Base-by-base conservation (phyloP, 2,797 vertebrate genomes). In the Acanthurus leucopareius region DNA sequence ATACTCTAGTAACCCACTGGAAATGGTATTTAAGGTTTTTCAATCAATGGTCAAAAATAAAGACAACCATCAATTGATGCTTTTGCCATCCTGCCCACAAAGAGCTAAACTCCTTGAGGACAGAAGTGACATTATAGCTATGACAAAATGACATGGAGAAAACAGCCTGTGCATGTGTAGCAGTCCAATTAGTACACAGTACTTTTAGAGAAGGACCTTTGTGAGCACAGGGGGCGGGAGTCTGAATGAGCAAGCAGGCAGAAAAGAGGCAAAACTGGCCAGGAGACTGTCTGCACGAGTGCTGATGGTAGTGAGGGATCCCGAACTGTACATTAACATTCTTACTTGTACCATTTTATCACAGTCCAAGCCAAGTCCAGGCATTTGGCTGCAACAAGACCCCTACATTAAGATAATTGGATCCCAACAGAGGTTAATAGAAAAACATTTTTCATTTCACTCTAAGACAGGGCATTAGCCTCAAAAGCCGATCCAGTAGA, bases 391-490 rank as follows among this genome's bases (percentile, higher is more conserved):
- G 62, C 74, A 80, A 74, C 4, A 0, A 69, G 62, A 82, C 74
- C 77, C 82, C 52, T 74, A 82, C 81, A 86, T 92, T 89, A 92
- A 84, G 69, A 65, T 90, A 89, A 93, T 84, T 89, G 91, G 75
- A 86, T 90, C 84, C 80, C 77, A 78, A 72, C 75, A 80, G 84
- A 88, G 81, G 83, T 84, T 73, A 78, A 85, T 48, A 80, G 67
- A 77, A 84, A 80, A 73, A 32, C 78, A 78, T 77, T 89, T 87
- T 74, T 81, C 76, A 82, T 77, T 78, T 88, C 53, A 78, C 75
- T 88, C 60, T 28, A 65, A 83, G 52, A 68, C 70, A 61, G 60
- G 42, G 75, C 77, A 77, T 81, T 69, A 81, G 71, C 77, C 84
- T 74, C 71, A 74, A 85, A 83, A 75, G 68, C 53, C 22, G 0